Percentiles rank a stretch among this genome's conserved stretches.
phyloP scores from a whole-genome alignment of 2,888 invertebrate species.

The Neocrepidodera transversa region DNA sequence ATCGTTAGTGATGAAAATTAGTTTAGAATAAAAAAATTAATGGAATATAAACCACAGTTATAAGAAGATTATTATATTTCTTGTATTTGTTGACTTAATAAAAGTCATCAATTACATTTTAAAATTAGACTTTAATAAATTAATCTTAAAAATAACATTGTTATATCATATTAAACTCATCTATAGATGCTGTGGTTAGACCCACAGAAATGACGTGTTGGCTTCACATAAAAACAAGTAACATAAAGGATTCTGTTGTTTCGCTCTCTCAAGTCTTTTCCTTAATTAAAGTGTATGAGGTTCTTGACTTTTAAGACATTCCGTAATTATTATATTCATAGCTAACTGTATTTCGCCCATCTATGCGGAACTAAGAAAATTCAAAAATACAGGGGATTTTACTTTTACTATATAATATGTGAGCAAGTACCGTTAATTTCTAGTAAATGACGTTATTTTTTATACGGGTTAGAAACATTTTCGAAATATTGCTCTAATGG shows the following conservation, averaged over 20 bases:
- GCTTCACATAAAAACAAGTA: conserved; percentile 5
- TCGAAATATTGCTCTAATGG: no score
- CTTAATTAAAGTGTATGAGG: conserved; percentile 9
- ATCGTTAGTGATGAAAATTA: no score
- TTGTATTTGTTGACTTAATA: no score
- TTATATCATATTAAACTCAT: no score
- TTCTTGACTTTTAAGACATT: conserved; percentile 23
- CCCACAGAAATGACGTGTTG: conserved; percentile 5
- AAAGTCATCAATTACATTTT: no score
- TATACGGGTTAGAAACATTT: no score
- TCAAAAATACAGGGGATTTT: conserved; percentile 3
- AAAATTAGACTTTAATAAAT: no score
- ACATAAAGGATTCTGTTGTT: conserved; percentile 11
- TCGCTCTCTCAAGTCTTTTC: conserved; percentile 2
- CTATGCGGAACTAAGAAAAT: conserved; percentile 1
- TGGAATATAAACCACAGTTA: no score
- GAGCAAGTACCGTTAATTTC: neutral
- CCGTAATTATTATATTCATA: conserved; percentile 20
- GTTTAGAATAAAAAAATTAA: no score
- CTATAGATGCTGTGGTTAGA: neutral
- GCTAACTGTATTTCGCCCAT: conserved; percentile 7
- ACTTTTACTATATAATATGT: no score
- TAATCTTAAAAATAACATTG: no score
- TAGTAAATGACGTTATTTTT: neutral
- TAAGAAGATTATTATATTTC: no score